These are phyloP conservation scores for Pinctada fucata DNA, from an alignment of 2,888 invertebrate species.

Conservation along the genomic window DNA sequence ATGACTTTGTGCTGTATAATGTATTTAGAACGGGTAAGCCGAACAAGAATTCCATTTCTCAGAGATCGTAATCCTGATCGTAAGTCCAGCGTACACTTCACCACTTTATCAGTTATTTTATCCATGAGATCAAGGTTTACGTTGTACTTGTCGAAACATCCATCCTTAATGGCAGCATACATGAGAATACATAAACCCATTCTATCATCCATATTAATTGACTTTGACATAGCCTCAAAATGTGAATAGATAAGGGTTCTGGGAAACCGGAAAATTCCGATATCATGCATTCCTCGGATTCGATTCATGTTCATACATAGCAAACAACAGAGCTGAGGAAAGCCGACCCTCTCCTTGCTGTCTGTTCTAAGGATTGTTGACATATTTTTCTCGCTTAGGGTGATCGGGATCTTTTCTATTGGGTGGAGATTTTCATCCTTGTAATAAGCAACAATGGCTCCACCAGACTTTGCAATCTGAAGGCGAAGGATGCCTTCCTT, in stretches of 20 bases:
- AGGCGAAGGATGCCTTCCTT: neutral
- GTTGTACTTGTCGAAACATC: slow-evolving; percentile 2
- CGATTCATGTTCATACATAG: neutral
- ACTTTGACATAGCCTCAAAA: neutral
- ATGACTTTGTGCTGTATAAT: neutral
- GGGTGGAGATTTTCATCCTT: neutral
- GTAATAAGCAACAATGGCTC: neutral
- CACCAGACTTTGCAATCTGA: neutral
- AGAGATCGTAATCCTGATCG: neutral
- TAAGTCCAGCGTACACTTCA: neutral
- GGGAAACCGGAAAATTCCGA: slow-evolving; percentile 2
- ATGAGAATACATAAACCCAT: neutral
- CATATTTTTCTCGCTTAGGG: neutral
- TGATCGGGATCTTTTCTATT: neutral
- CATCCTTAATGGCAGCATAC: neutral
- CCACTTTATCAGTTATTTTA: neutral
- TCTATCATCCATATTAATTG: neutral
- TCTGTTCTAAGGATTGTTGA: neutral
- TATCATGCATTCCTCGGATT: neutral
- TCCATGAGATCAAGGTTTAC: neutral
- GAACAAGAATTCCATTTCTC: neutral
- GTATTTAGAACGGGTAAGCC: neutral
- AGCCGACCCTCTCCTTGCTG: neutral
- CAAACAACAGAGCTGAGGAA: neutral
- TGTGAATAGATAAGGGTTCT: neutral